Conservation (phyloP, 1,140 invertebrate genomes). For the Bradynema listronoti region DNA sequence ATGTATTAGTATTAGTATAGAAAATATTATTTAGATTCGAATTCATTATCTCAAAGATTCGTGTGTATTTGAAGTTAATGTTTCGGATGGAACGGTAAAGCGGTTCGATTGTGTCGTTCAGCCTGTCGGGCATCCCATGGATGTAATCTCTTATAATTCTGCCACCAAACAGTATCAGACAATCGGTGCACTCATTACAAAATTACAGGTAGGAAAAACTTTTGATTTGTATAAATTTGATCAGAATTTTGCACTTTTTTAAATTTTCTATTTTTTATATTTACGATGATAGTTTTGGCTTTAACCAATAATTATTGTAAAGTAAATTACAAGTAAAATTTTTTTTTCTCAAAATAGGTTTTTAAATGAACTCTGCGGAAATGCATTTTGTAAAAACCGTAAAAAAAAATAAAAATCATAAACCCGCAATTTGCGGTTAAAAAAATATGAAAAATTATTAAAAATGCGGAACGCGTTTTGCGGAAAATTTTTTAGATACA, state of each 20-base stretch:
- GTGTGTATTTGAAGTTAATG: constrained; percentile 1
- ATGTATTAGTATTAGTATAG: too few species aligned
- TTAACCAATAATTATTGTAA: not conserved
- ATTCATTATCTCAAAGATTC: constrained; percentile 2
- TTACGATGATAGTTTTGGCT: not conserved
- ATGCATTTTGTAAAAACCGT: not conserved
- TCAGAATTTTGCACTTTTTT: not conserved
- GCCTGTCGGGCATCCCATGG: not conserved
- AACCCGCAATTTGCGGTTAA: too few species aligned
- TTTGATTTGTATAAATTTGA: not conserved
- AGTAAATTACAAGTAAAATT: not conserved
- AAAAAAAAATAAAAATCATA: too few species aligned
- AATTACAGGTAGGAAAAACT: not conserved
- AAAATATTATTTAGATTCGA: constrained; percentile 1
- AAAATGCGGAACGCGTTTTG: too few species aligned
- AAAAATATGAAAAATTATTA: too few species aligned
- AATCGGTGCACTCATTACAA: not conserved
- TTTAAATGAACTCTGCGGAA: not conserved
- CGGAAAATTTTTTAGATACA: too few species aligned
- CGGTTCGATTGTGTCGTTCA: not conserved
- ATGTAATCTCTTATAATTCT: not conserved
- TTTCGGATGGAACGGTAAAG: not conserved
- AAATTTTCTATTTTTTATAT: not conserved
- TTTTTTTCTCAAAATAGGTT: not conserved
- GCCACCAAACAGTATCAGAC: not conserved